These are phyloP conservation scores for Neoaliturus tenellus DNA, from an alignment of 2,888 invertebrate species.

Conservation along the genomic window DNA sequence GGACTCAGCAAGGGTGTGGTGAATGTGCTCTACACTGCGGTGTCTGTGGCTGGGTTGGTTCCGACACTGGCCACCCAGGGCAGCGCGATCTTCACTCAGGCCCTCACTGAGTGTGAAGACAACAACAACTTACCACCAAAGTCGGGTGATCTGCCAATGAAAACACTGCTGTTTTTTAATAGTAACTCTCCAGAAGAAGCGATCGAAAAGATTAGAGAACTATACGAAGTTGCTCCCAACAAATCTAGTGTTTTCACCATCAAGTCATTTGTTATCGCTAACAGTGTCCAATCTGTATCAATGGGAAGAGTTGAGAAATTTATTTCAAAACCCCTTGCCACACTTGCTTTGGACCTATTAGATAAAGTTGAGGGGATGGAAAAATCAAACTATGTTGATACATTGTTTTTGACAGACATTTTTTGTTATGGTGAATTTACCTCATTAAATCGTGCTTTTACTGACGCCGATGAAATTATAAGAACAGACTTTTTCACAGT, in stretches of 20 bases:
- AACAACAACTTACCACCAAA: background rate
- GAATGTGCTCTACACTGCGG: background rate
- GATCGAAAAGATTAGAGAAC: background rate
- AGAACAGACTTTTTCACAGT: background rate
- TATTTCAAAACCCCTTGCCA: background rate
- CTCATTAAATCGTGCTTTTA: background rate
- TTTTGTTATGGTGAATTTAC: background rate
- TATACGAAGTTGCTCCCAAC: background rate
- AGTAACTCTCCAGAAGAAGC: background rate
- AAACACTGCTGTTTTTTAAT: background rate
- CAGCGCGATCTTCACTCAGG: background rate
- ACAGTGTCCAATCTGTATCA: background rate
- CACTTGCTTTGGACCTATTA: background rate
- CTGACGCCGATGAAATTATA: background rate
- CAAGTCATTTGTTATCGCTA: background rate
- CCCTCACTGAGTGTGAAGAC: background rate
- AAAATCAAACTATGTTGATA: background rate
- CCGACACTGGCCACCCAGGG: background rate
- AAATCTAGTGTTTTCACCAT: background rate
- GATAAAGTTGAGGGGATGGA: background rate
- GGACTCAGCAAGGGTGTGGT: background rate
- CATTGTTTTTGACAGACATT: background rate
- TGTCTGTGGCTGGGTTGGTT: background rate
- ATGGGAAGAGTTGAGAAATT: background rate
- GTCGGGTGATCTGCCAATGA: background rate